phyloP scores from a whole-genome alignment of 1,140 invertebrate species.

The Asobara japonica region DNA sequence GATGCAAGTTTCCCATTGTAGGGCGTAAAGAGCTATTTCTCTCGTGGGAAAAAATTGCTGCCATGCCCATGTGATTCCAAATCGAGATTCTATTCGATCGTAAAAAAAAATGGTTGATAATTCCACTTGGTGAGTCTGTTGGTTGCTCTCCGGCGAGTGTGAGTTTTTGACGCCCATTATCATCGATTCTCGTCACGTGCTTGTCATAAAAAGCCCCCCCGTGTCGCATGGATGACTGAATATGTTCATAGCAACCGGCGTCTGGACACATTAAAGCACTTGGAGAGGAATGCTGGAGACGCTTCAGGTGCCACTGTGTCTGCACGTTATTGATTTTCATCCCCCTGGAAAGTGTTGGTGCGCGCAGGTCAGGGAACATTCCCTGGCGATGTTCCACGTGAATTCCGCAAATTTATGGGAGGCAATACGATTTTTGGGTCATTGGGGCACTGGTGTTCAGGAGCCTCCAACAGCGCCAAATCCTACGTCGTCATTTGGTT shows the following conservation, averaged over 20 bases:
- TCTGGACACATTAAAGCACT: neutral
- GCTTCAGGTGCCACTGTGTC: neutral
- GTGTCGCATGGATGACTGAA: slow-evolving; percentile 8
- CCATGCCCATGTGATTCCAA: too few relatives aligned
- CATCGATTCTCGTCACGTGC: slow-evolving; percentile 20
- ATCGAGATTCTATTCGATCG: too few relatives aligned
- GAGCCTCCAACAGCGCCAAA: too few relatives aligned
- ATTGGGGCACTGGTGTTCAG: neutral
- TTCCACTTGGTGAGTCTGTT: neutral
- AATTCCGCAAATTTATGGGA: neutral
- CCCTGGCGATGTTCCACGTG: neutral
- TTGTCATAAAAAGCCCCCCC: slow-evolving; percentile 20
- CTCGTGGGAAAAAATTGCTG: neutral
- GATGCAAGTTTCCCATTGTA: too few relatives aligned
- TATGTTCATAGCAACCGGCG: slow-evolving; percentile 3
- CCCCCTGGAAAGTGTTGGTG: neutral
- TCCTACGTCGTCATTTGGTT: too few relatives aligned
- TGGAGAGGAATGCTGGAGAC: slow-evolving; percentile 20
- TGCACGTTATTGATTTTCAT: slow-evolving; percentile 22
- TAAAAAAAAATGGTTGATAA: neutral
- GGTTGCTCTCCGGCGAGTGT: neutral
- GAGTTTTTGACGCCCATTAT: slow-evolving; percentile 2
- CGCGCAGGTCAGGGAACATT: slow-evolving; percentile 20
- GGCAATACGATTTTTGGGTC: neutral
- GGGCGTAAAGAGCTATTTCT: too few relatives aligned